phyloP scores from a whole-genome alignment of 2,888 invertebrate genomes.

The Cephus nigrinus region DNA sequence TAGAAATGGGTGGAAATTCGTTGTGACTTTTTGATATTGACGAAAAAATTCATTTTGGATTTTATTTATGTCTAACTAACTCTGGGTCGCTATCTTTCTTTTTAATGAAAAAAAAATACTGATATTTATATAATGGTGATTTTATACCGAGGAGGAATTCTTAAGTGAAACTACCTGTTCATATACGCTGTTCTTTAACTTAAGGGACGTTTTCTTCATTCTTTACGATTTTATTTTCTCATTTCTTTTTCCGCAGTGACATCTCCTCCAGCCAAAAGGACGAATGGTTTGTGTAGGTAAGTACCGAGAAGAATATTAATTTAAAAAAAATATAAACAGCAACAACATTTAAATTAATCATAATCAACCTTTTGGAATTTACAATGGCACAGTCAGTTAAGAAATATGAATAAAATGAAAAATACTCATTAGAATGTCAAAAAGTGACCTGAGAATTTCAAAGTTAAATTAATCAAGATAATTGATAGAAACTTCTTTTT shows the following conservation, averaged over 20 bases:
- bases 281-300: slow-evolving; percentile 89
- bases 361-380: too few species aligned
- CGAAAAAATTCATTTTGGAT: background rate
- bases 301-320: slow-evolving; percentile 36
- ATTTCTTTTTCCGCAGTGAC: slow-evolving; percentile 61
- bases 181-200: background rate
- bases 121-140: background rate
- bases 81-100: background rate
- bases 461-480: too few species aligned
- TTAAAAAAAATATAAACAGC: background rate
- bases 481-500: too few species aligned
- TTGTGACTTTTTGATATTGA: background rate
- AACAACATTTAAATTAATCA: too few species aligned
- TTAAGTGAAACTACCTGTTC: too few species aligned
- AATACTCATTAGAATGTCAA: background rate
- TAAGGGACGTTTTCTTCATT: too few species aligned
- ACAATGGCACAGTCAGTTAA: background rate
- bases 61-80: background rate
- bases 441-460: too few species aligned
- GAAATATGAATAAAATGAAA: background rate
- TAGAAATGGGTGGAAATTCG: slow-evolving; percentile 18
- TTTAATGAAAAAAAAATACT: background rate
- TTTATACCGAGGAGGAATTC: too few species aligned
- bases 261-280: slow-evolving; percentile 79
- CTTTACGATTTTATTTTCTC: too few species aligned